Evolutionary conservation across 2,113 vertebrate genomes (phyloP), one percentile per base, ranked within the genome.

Genomic region (Onychostoma macrolepis): DNA sequence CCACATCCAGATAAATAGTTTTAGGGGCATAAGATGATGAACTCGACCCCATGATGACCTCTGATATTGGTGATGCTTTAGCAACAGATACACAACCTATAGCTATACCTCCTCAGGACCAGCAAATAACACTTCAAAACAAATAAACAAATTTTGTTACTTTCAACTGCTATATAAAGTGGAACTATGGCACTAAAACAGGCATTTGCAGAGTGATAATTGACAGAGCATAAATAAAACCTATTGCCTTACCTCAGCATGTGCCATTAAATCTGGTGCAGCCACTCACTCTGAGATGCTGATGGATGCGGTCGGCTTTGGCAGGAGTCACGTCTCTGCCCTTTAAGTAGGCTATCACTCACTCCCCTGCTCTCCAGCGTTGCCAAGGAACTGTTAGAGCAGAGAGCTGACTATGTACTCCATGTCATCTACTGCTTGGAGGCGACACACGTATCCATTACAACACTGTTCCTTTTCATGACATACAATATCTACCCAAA

Each of bases 1-100:
- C 90, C 38, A 90, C 91, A 5, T 92, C 88, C 77, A 92, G 85
- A 86, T 92, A 90, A 83, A 92, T 65, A 2, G 90, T 88, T 85
- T 89, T 92, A 24, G 91, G 90, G 17, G 88, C 63, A 33, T 92
- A 90, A 17, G 90, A 90, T 2, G 92, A 92, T 17, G 91, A 92
- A 38, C 90, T 90, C 6, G 92, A 91, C 19, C 92, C 92, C 92
- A 92, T 92, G 38, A 28, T 75, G 50, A 65, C 5, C 80, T 74
- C 81, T 48, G 53, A 13, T 72, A 24, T 15, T 24, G 43, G 11
- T 12, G 76, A 53, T 26, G 61, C 26, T 53, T 33, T 19, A 17
- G 53, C 63, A 74, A 50, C 26, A 82, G 78, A 80, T 65, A n/a
- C 36, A 50, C 63, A 71, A 71, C 30, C 43, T 36, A 24, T 24